Base-by-base conservation (phyloP, 2,113 vertebrate genomes). In the Thamnaconus septentrionalis region DNA sequence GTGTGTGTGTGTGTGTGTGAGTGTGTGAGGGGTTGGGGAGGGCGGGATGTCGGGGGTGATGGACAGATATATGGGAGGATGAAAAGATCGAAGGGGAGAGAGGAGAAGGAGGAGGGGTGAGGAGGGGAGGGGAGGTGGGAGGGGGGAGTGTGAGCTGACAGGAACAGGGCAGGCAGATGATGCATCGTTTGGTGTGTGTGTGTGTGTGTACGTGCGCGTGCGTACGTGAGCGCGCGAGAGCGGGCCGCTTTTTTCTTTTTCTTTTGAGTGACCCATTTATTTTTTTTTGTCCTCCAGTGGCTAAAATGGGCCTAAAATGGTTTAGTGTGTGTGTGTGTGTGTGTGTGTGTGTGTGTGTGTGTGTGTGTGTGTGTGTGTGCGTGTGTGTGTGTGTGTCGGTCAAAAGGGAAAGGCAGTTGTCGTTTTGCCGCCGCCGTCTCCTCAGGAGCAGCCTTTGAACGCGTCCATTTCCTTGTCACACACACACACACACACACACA, bases 161-260 rank as follows among this genome's bases (percentile, higher is more conserved):
- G 66, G 57, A 57, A 67, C 50, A 45, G 39, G 53, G 57, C 69
- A 61, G 62, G 69, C 43, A 74, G 75, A 81, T 84, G 78, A 86
- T 79, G 79, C 47, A 66, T 77, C 41, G 56, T 70, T 78, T 68
- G 66, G 64, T 80, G 50, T 78, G 47, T 77, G 62, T 47, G 41
- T 6, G 6, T 42, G 41, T n/a, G 10, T 58, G n/a, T 72, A 4
- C 51, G 4, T 44, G 51, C 57, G 53, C 48, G 5, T 61, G 41
- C 67, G 12, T 61, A 5, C 56, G 12, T n/a, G n/a, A n/a, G n/a
- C n/a, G n/a, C n/a, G n/a, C n/a, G n/a, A n/a, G n/a, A n/a, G n/a
- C 18, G 18, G 18, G 18, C 18, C 18, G 18, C 2, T 31, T 31
- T 31, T 31, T 31, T 31, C 18, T 31, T 31, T 31, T 31, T 31